These are phyloP conservation scores for Blastomussa wellsi DNA, from an alignment of 92 coral and sea anemone species.

Conservation along the genomic window DNA sequence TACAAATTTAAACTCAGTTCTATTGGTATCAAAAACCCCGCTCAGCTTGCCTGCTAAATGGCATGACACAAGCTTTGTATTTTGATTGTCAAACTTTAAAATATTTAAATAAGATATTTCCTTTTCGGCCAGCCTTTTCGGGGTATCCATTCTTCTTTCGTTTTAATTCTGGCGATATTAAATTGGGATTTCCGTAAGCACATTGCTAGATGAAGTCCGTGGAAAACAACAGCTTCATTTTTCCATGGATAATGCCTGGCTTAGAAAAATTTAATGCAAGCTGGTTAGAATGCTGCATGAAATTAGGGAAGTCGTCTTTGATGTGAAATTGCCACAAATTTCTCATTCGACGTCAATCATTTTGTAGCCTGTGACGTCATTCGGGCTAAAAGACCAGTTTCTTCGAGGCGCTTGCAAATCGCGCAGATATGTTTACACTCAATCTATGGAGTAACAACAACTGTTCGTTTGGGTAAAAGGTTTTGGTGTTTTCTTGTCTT, in stretches of 20 bases:
- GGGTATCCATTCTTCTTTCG: not conserved
- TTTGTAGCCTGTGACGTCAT: conserved; percentile 33
- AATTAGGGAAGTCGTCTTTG: not conserved
- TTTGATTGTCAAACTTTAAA: conserved; percentile 9
- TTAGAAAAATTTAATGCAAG: not conserved
- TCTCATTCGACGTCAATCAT: conserved; percentile 32
- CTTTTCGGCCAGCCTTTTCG: conserved; percentile 7
- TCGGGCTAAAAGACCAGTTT: conserved; percentile 24
- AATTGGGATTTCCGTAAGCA: not conserved
- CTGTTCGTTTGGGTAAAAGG: conserved; percentile 21
- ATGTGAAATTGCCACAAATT: conserved; percentile 16
- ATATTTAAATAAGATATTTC: conserved; percentile 4
- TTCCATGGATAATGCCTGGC: not conserved
- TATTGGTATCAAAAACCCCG: not conserved
- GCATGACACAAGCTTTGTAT: conserved; percentile 3
- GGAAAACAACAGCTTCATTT: conserved; percentile 1
- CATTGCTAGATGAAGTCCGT: not conserved
- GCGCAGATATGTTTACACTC: conserved; percentile 31
- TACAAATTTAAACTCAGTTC: conserved; percentile 21
- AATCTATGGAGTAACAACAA: conserved; percentile 14
- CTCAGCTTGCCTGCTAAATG: conserved; percentile 1
- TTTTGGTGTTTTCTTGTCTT: conserved; percentile 30
- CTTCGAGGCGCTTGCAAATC: conserved; percentile 38
- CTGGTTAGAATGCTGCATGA: not conserved
- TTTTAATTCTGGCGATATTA: not conserved